Evolutionary conservation across 2,888 invertebrate species (phyloP), one percentile per base, ranked within the genome.

Genomic region (Eurytoma californica): DNA sequence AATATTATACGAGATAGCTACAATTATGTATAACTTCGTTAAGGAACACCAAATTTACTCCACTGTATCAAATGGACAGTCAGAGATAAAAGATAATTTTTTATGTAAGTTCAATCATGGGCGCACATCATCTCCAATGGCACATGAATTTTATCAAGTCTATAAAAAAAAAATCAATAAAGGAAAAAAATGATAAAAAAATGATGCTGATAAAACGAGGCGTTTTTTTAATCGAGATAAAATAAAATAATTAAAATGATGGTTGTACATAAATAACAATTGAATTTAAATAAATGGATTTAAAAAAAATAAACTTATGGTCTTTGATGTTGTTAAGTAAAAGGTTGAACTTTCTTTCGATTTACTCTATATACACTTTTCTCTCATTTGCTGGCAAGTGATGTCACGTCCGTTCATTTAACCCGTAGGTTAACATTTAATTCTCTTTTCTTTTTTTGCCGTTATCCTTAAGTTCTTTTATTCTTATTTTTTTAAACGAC

Each of bases 41-140:
- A 89, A 87, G 86, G 86, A 90, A 89, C 88, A 89, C 89, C 89
- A 88, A 89, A 88, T 87, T 86, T 86, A 88, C 86, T 87, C 86
- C 83, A 84, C 85, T 87, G 86, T 88, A 87, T 87, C 84, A 87
- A 89, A 86, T 14, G 20, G 47, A n/a, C 63, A 28, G 65, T n/a
- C 24, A 58, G 18, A 24, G 65, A 73, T 58, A 58, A 66, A 57
- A 87, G 86, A 81, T 87, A 87, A 88, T 88, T 90, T 89, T 90
- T 88, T 88, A 87, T 89, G 87, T 88, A 86, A 89, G 88, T 88
- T 88, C 53, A 47, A 73, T 85, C 86, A 88, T 85, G 85, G 85
- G 85, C 88, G 88, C 89, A 89, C 90, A 89, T 87, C 86, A 87
- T 88, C 86, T 88, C 85, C 87, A 87, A 88, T 86, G 86, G 88